These are phyloP conservation scores for Asteroscopus sphinx DNA, from an alignment of 2,888 invertebrate genomes.

Conservation along the genomic window DNA sequence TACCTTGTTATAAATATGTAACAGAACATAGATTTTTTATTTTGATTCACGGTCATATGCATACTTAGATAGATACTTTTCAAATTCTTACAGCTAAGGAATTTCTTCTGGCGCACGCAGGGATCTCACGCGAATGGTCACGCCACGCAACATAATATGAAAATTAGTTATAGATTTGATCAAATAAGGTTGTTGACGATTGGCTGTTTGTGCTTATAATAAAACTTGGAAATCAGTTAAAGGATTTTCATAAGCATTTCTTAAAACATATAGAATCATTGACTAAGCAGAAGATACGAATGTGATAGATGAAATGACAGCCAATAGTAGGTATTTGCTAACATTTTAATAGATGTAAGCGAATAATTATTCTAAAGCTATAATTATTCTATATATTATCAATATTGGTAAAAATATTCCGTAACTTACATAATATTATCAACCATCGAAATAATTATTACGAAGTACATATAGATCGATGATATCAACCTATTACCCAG, in stretches of 20 bases:
- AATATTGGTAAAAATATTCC: too few species aligned
- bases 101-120: slow-evolving; percentile 76
- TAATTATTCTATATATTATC: too few species aligned
- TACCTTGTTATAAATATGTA: not conserved
- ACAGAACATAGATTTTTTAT: not conserved
- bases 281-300: too few species aligned
- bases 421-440: too few species aligned
- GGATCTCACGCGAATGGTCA: slow-evolving; percentile 73
- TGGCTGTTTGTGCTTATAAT: slow-evolving; percentile 36
- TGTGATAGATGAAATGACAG: too few species aligned
- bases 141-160: slow-evolving; percentile 67
- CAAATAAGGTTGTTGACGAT: slow-evolving; percentile 52
- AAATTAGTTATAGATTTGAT: slow-evolving; percentile 62
- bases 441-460: too few species aligned
- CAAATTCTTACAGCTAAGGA: slow-evolving; percentile 49
- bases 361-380: too few species aligned
- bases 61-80: slow-evolving; percentile 46
- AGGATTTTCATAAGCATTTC: too few species aligned
- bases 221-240: slow-evolving; percentile 36
- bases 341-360: not conserved
- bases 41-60: slow-evolving; percentile 10
- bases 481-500: slow-evolving; percentile 3
- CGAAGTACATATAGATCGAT: too few species aligned
- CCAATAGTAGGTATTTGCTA: not conserved
- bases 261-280: too few species aligned